These are phyloP conservation scores for Apocheima hispidaria DNA, from an alignment of 2,888 invertebrate species.

Conservation along the genomic window DNA sequence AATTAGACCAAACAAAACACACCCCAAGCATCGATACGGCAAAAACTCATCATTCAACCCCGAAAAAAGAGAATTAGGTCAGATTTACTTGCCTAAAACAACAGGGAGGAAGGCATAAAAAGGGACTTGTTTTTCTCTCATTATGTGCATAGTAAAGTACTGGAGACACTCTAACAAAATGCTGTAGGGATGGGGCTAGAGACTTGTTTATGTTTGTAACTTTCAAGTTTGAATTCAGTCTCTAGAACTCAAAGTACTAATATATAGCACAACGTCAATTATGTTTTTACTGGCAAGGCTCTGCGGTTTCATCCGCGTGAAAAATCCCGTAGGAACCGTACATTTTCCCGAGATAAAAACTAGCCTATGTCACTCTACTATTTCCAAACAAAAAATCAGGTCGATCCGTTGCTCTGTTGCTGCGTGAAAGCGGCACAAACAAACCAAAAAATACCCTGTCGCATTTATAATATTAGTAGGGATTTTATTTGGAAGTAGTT, in stretches of 20 bases:
- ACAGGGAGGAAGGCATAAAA: conserved; percentile 32
- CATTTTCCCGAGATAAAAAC: too few species aligned
- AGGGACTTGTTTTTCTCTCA: conserved; percentile 38
- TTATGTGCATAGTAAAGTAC: conserved; percentile 38
- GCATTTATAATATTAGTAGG: too few species aligned
- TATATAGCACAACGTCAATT: too few species aligned
- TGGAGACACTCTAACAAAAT: conserved; percentile 31
- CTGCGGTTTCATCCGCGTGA: too few species aligned
- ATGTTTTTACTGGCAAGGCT: too few species aligned
- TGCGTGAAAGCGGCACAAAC: too few species aligned
- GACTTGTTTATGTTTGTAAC: neutral
- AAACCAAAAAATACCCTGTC: too few species aligned
- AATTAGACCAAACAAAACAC: conserved; percentile 13
- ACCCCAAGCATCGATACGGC: conserved; percentile 23
- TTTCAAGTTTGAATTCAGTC: neutral
- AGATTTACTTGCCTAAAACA: conserved; percentile 39
- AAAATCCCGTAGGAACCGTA: too few species aligned
- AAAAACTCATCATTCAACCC: conserved; percentile 24
- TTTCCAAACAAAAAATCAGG: too few species aligned
- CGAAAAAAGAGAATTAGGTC: conserved; percentile 32
- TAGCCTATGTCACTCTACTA: too few species aligned
- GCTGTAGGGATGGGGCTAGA: conserved; percentile 24
- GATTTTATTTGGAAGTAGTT: too few species aligned
- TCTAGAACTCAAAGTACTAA: neutral
- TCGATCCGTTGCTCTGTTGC: too few species aligned